phyloP scores from a whole-genome alignment of 2,797 vertebrate genomes.

The Enteromius radiatus region DNA sequence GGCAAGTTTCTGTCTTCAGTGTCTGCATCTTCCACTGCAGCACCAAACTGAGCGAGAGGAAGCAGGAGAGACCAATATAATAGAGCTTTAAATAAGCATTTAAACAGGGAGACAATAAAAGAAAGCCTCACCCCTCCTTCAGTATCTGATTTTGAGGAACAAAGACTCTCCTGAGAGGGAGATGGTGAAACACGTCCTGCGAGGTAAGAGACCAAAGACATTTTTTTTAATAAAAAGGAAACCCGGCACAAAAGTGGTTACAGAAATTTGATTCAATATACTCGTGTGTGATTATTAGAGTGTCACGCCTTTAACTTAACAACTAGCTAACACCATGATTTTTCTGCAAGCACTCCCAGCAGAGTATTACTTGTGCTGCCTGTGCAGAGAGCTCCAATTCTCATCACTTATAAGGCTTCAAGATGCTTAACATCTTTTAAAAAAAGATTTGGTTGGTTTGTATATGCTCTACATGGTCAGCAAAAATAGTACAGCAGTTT shows the following conservation, averaged over 20 bases:
- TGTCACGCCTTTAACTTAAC: not conserved
- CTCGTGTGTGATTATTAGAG: not conserved
- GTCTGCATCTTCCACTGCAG: constrained; percentile 86
- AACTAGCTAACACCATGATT: not conserved
- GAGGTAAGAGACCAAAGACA: not conserved
- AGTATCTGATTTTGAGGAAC: constrained; percentile 96
- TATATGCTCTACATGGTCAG: no score
- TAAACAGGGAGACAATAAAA: not conserved
- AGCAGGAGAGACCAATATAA: not conserved
- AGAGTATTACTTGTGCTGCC: not conserved
- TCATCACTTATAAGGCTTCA: not conserved
- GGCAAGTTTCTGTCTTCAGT: constrained; percentile 92
- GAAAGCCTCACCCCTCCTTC: constrained; percentile 86
- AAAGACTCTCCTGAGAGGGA: constrained; percentile 98
- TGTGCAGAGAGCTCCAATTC: not conserved
- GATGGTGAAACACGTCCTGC: constrained; percentile 96
- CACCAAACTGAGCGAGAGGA: constrained; percentile 76
- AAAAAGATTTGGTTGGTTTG: not conserved
- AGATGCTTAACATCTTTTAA: not conserved
- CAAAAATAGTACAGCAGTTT: not conserved
- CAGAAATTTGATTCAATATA: not conserved
- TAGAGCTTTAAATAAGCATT: not conserved
- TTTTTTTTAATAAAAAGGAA: not conserved
- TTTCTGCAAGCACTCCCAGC: not conserved
- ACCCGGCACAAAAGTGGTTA: not conserved